Percentiles rank a stretch among this genome's conserved stretches.
Evolutionary conservation across 2,113 vertebrate species (phyloP).

Genomic region (Scopus umbretta): DNA sequence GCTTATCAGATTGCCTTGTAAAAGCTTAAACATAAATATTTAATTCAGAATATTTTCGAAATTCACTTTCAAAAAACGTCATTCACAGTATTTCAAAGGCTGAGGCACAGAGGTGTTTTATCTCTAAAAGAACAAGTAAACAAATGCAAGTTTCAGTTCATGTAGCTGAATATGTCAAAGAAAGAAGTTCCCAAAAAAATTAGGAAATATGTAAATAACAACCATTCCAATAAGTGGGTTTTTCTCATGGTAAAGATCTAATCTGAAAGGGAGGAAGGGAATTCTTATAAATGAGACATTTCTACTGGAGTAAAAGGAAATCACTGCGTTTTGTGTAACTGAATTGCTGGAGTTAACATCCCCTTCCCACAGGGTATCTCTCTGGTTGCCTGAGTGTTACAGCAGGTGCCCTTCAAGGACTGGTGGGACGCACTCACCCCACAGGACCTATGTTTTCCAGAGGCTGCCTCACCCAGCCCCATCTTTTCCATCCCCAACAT

Average conservation of each 20-base stretch:
- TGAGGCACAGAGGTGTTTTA: slow-evolving; percentile 56
- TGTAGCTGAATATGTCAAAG: slow-evolving; percentile 45
- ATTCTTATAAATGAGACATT: not conserved
- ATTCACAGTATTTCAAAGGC: slow-evolving; percentile 60
- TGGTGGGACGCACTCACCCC: not conserved
- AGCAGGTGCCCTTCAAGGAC: not conserved
- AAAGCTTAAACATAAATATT: slow-evolving; percentile 67
- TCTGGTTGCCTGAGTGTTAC: not conserved
- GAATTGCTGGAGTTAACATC: not conserved
- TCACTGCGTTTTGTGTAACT: not conserved
- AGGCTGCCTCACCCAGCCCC: not conserved
- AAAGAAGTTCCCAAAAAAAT: slow-evolving; percentile 28
- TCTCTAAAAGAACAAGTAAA: slow-evolving; percentile 55
- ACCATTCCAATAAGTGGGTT: not conserved
- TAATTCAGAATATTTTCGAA: slow-evolving; percentile 61
- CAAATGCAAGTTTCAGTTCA: slow-evolving; percentile 53
- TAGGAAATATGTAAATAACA: slow-evolving; percentile 1
- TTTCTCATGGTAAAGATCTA: not conserved
- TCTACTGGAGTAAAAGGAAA: not conserved
- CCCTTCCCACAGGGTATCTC: not conserved
- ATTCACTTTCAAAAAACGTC: slow-evolving; percentile 54
- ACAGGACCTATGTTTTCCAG: not conserved
- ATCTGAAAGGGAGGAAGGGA: not conserved
- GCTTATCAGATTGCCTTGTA: slow-evolving; percentile 44
- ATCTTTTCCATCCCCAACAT: not conserved